phyloP scores from a whole-genome alignment of 35 echinoderm and acorn worm species.

The Lytechinus variegatus region DNA sequence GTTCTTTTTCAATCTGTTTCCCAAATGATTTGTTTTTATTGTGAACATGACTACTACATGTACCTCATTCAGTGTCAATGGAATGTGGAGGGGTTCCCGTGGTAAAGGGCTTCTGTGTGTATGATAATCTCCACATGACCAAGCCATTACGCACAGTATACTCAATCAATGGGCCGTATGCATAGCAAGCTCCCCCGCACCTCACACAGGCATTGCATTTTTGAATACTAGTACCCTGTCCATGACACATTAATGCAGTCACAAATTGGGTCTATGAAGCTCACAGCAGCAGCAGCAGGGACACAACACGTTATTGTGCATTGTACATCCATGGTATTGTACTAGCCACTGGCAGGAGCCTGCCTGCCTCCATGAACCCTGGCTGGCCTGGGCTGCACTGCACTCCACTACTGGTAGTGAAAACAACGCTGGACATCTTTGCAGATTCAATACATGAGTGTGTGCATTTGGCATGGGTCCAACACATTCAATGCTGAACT shows the following conservation, averaged over 20 bases:
- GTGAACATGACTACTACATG: background rate
- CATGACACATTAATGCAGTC: conserved; percentile 18
- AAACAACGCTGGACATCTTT: background rate
- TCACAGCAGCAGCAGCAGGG: background rate
- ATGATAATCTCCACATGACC: background rate
- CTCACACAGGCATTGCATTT: background rate
- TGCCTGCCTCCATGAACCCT: background rate
- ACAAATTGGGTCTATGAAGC: background rate
- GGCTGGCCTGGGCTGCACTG: background rate
- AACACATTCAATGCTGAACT: background rate
- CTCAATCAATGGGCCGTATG: background rate
- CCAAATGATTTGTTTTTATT: background rate
- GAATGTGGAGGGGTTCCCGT: background rate
- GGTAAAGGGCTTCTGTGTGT: background rate
- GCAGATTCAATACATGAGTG: background rate
- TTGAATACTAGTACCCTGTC: background rate
- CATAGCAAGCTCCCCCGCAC: background rate
- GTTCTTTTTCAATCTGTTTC: background rate
- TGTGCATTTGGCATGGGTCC: background rate
- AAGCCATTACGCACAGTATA: background rate
- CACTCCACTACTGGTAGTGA: background rate
- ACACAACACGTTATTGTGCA: background rate
- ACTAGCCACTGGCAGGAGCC: background rate
- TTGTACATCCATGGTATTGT: background rate
- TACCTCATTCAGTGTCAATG: background rate